phyloP scores from a whole-genome alignment of 2,888 invertebrate species.

The Saturnia japonica region DNA sequence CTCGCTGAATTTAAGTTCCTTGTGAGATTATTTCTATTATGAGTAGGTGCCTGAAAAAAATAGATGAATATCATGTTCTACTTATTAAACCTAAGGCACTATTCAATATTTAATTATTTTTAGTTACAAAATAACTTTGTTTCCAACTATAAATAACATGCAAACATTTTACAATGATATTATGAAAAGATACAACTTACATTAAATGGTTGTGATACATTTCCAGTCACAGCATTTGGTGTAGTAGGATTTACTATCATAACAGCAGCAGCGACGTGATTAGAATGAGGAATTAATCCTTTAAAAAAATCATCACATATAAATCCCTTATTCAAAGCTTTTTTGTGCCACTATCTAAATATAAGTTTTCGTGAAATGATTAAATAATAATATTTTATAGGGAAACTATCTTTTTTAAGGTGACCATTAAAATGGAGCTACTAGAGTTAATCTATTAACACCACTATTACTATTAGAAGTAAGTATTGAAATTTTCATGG shows the following conservation, averaged over 20 bases:
- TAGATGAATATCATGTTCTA: neutral
- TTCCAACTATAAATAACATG: neutral
- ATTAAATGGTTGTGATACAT: constrained; percentile 71
- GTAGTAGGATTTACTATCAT: constrained; percentile 81
- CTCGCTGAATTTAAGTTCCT: constrained; percentile 72
- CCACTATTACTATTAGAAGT: neutral
- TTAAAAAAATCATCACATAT: constrained; percentile 24
- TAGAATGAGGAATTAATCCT: constrained; percentile 75
- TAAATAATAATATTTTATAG: neutral
- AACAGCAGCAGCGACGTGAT: constrained; percentile 77
- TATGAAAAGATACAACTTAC: constrained; percentile 49
- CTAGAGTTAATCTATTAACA: neutral
- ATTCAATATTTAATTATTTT: too few relatives aligned
- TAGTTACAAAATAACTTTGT: too few relatives aligned
- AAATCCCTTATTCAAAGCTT: neutral
- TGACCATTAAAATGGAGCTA: neutral
- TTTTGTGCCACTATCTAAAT: neutral
- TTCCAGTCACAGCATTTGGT: constrained; percentile 72
- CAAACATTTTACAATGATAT: neutral
- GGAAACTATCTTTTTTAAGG: neutral
- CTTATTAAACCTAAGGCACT: neutral
- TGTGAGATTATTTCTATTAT: constrained; percentile 73
- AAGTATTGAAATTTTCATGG: neutral
- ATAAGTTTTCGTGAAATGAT: too few relatives aligned
- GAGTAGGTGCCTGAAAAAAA: constrained; percentile 63